These are phyloP conservation scores for Acrobasis repandana DNA, from an alignment of 2,888 invertebrate species.

Conservation along the genomic window DNA sequence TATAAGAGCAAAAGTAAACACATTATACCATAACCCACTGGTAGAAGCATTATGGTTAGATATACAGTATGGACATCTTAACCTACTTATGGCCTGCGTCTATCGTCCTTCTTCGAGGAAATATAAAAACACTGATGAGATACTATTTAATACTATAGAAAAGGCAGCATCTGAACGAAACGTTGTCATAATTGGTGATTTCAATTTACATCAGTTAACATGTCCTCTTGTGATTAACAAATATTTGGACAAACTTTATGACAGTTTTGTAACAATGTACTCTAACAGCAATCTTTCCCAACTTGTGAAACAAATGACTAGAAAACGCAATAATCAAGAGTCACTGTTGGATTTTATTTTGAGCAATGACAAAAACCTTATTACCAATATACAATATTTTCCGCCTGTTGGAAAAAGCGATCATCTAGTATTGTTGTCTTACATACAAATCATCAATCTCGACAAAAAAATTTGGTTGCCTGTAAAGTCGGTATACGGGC, in stretches of 20 bases:
- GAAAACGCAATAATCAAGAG: neutral
- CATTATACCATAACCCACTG: neutral
- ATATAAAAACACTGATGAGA: neutral
- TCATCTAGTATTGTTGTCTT: neutral
- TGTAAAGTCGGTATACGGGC: too few species aligned
- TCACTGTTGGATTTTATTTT: neutral
- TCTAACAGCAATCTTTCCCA: neutral
- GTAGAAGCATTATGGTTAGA: too few species aligned
- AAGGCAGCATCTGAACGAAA: neutral
- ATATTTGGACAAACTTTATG: neutral
- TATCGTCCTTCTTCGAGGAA: neutral
- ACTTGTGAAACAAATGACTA: slow-evolving; percentile 2
- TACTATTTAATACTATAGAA: too few species aligned
- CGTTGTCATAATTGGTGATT: neutral
- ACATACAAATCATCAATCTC: too few species aligned
- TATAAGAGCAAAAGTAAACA: neutral
- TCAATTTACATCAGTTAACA: neutral
- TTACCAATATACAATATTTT: neutral
- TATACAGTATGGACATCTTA: neutral
- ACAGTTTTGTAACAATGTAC: slow-evolving; percentile 3
- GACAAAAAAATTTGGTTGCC: too few species aligned
- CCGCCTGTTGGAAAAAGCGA: neutral
- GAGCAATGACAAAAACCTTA: neutral
- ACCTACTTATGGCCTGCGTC: neutral
- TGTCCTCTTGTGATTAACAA: neutral